Evolutionary conservation across 2,113 vertebrate genomes (phyloP).

Genomic region (Myiopsitta monachus): DNA sequence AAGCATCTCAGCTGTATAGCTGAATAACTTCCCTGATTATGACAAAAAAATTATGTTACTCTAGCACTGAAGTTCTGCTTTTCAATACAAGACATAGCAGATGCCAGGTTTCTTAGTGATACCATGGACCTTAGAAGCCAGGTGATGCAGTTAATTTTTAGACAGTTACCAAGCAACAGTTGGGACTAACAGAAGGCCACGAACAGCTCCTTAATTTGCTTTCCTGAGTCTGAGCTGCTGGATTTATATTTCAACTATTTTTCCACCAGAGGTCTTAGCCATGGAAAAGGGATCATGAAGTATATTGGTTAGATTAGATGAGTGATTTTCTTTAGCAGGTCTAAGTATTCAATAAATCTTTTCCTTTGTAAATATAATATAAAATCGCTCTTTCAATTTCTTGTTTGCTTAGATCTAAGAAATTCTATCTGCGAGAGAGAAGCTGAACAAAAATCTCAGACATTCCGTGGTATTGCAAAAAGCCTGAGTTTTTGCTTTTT

Average conservation of each 20-base stretch:
- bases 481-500: background rate
- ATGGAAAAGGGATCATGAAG: background rate
- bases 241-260: slow-evolving; percentile 29
- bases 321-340: background rate
- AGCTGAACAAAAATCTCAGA: background rate
- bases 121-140: slow-evolving; percentile 23
- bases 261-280: background rate
- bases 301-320: background rate
- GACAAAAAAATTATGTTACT: background rate
- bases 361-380: background rate
- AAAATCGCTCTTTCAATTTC: background rate
- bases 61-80: background rate
- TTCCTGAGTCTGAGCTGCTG: background rate
- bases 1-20: background rate
- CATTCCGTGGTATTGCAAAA: background rate
- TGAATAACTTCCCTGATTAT: background rate
- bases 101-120: slow-evolving; percentile 13
- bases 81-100: background rate
- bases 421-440: background rate
- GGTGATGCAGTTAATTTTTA: slow-evolving; percentile 56
- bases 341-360: background rate
- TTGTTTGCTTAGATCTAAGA: background rate
- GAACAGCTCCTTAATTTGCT: slow-evolving; percentile 5
- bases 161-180: slow-evolving; percentile 62
- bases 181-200: slow-evolving; percentile 31